Base-by-base conservation (phyloP, 2,888 invertebrate species). In the Aricia artaxerxes region DNA sequence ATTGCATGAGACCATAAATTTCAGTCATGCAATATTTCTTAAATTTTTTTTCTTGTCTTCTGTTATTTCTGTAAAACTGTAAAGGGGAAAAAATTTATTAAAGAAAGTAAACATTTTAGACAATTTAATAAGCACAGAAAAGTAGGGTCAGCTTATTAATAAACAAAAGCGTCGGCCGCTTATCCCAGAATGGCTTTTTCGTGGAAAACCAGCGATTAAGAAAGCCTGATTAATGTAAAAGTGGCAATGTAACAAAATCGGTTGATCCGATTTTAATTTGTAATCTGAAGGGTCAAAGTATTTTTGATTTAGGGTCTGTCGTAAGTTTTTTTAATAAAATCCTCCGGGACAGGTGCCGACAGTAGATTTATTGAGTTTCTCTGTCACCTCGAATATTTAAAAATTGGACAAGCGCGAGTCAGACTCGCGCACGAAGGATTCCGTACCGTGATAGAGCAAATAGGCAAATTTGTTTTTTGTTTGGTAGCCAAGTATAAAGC, bases 281-380 rank as follows among this genome's bases (percentile, higher is more conserved):
- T 77, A 78, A 78, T 78, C 79, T 76, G 78, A 76, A 82, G 82
- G 87, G 85, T 88, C 85, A 85, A 86, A 87, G 86, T 85, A 78
- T 78, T 78, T 72, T 87, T 80, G 86, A 88, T 88, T 89, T 87
- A 88, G 38, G 64, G 89, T 90, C 86, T 86, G 87, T 85, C 85
- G 85, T 84, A 91, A 91, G 90, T 92, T 92, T 92, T 69, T 92
- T 92, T 91, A 91, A 91, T 91, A 92, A 90, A 91, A 88, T 85
- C 83, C 82, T 82, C 79, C 83, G 84, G 38, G 88, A 91, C 91
- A 91, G 92, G 91, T 91, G 87, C 82, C 83, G 83, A 84, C 82
- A 80, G 81, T 84, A 87, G 90, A 92, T 91, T 91, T 91, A 92
- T 90, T 88, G 88, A 82, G 82, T 81, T 73, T 44, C n/a, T n/a